phyloP scores from a whole-genome alignment of 2,888 invertebrate genomes.

The Unio pictorum region DNA sequence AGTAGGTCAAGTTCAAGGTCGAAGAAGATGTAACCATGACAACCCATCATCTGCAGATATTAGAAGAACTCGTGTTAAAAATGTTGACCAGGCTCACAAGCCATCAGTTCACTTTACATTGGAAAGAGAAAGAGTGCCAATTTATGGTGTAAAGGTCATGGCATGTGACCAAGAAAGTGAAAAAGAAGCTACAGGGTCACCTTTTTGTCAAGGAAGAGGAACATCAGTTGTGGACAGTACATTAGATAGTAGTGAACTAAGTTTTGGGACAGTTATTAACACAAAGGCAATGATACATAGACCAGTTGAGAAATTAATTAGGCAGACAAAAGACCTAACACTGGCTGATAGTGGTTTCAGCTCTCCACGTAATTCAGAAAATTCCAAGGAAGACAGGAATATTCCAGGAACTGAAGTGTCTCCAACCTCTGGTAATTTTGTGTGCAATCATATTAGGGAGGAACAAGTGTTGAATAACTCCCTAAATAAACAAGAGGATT shows the following conservation, averaged over 20 bases:
- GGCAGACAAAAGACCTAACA: conserved; percentile 37
- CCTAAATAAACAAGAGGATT: conserved; percentile 18
- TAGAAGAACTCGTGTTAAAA: too few relatives aligned
- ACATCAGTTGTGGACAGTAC: conserved; percentile 29
- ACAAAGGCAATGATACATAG: conserved; percentile 9
- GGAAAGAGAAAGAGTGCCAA: too few relatives aligned
- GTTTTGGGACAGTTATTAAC: conserved; percentile 51
- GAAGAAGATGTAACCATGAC: too few relatives aligned
- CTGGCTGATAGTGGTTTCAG: conserved; percentile 61
- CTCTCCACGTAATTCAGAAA: conserved; percentile 48
- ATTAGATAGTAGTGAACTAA: conserved; percentile 49
- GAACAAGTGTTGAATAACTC: conserved; percentile 21
- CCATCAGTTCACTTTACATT: too few relatives aligned
- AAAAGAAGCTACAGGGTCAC: conserved; percentile 17
- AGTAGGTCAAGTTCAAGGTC: too few relatives aligned
- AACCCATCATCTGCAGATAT: too few relatives aligned
- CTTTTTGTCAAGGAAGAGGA: conserved; percentile 27
- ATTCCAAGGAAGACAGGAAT: conserved; percentile 17
- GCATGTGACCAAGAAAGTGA: conserved; percentile 26
- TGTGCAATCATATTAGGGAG: conserved; percentile 33
- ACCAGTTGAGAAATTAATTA: conserved; percentile 25
- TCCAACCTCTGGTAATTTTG: conserved; percentile 22
- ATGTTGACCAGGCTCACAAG: too few relatives aligned
- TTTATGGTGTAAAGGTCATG: too few relatives aligned
- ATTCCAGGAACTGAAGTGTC: conserved; percentile 17